phyloP scores from a whole-genome alignment of 2,113 vertebrate species.

The Bufo bufo region DNA sequence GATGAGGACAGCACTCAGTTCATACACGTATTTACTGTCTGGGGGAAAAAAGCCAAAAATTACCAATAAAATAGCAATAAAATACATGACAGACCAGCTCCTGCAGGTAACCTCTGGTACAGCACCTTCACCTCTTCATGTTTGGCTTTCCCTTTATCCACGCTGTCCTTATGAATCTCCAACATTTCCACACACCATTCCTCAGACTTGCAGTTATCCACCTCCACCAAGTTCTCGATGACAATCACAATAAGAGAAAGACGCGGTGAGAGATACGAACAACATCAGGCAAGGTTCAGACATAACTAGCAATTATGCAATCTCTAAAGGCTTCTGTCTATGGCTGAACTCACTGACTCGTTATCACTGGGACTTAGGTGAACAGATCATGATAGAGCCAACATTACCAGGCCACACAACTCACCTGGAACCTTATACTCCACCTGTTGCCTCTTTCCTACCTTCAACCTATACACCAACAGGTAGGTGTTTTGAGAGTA shows the following conservation, averaged over 20 bases:
- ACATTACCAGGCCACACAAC: background rate
- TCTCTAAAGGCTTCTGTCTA: too few relatives aligned
- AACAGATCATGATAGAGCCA: background rate
- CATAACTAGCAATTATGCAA: too few relatives aligned
- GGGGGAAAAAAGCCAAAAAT: background rate
- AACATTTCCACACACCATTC: conserved; percentile 98
- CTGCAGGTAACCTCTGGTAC: conserved; percentile 95
- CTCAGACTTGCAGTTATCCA: conserved; percentile 95
- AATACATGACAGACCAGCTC: conserved; percentile 94
- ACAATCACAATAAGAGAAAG: conserved; percentile 73
- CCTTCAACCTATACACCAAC: conserved; percentile 91
- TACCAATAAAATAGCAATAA: conserved; percentile 61
- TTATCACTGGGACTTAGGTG: background rate
- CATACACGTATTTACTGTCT: conserved; percentile 85
- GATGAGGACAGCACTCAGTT: conserved; percentile 93
- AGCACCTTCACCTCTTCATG: conserved; percentile 99
- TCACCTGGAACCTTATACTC: conserved; percentile 86
- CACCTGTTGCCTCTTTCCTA: conserved; percentile 69
- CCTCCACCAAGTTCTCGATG: conserved; percentile 92
- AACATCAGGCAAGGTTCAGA: too few relatives aligned
- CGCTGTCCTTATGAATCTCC: conserved; percentile 95
- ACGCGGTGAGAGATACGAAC: background rate
- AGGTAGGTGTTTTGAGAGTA: conserved; percentile 97
- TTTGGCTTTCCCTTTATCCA: conserved; percentile 96
- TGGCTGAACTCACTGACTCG: background rate